A percentile compares a stretch with the other conserved stretches of the same genome.
Evolutionary conservation across 2,113 vertebrate genomes (phyloP).

Genomic region (Phainopepla nitens): DNA sequence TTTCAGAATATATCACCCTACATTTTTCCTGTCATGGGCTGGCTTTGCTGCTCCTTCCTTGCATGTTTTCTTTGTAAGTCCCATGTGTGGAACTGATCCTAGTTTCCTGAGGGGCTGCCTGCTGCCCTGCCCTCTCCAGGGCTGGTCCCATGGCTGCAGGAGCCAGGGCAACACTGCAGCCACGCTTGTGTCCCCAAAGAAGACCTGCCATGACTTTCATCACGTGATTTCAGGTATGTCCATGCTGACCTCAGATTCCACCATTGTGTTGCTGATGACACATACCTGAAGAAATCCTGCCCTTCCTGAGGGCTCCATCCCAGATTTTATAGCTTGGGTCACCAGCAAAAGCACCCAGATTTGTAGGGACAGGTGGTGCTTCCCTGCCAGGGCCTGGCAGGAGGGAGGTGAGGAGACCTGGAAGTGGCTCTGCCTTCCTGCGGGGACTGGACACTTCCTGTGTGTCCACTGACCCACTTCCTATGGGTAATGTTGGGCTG

Average conservation of each 20-base stretch:
- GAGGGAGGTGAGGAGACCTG: neutral
- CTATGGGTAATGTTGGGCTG: neutral
- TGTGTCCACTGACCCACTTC: no score
- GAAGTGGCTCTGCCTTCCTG: neutral
- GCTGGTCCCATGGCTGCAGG: accelerated
- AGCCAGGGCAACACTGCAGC: neutral
- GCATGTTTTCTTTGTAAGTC: accelerated
- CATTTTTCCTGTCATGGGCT: neutral
- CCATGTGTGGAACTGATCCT: neutral
- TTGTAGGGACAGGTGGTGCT: neutral
- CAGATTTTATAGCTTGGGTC: neutral
- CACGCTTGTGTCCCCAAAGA: accelerated
- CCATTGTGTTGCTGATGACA: neutral
- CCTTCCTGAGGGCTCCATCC: neutral
- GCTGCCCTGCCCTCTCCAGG: neutral
- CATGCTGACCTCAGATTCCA: neutral
- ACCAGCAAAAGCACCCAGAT: neutral
- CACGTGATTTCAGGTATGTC: neutral
- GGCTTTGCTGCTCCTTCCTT: neutral
- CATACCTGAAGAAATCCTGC: neutral
- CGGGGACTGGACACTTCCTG: accelerated
- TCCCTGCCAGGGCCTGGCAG: accelerated
- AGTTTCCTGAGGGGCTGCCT: neutral
- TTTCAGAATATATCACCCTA: neutral
- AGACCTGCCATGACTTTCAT: neutral